phyloP scores from a whole-genome alignment of 2,797 vertebrate genomes.

The Sciurus vulgaris region DNA sequence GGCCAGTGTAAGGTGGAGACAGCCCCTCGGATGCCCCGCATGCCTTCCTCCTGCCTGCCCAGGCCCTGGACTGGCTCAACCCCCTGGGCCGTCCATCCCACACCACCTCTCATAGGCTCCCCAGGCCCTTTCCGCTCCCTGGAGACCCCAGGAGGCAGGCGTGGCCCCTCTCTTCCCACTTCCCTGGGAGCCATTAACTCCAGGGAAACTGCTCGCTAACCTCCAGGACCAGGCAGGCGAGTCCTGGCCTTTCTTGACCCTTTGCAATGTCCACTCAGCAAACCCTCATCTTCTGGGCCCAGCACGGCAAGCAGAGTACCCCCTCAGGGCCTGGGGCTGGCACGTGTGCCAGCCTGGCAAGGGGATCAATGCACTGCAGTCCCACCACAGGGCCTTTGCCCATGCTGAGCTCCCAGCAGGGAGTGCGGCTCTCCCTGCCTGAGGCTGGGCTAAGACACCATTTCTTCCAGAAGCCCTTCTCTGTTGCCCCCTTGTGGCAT shows the following conservation, averaged over 20 bases:
- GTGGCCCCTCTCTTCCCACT: background rate
- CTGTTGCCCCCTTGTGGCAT: background rate
- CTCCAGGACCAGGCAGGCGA: background rate
- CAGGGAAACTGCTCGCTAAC: background rate
- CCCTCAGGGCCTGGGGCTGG: background rate
- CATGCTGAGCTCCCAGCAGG: rapidly evolving
- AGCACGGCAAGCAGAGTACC: background rate
- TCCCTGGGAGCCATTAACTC: background rate
- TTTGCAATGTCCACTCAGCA: background rate
- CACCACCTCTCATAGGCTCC: background rate
- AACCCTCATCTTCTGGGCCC: background rate
- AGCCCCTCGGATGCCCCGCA: rapidly evolving
- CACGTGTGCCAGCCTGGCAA: rapidly evolving
- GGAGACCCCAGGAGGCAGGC: rapidly evolving
- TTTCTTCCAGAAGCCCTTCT: background rate
- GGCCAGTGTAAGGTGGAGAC: background rate
- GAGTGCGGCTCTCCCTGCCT: background rate
- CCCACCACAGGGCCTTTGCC: background rate
- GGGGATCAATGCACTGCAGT: rapidly evolving
- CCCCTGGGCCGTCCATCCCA: background rate
- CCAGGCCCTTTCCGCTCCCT: background rate
- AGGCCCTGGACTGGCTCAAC: background rate
- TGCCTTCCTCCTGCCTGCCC: background rate
- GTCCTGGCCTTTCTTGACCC: background rate
- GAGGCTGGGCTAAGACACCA: background rate